These are phyloP conservation scores for Mystacides longicornis DNA, from an alignment of 2,888 invertebrate species.

Conservation along the genomic window DNA sequence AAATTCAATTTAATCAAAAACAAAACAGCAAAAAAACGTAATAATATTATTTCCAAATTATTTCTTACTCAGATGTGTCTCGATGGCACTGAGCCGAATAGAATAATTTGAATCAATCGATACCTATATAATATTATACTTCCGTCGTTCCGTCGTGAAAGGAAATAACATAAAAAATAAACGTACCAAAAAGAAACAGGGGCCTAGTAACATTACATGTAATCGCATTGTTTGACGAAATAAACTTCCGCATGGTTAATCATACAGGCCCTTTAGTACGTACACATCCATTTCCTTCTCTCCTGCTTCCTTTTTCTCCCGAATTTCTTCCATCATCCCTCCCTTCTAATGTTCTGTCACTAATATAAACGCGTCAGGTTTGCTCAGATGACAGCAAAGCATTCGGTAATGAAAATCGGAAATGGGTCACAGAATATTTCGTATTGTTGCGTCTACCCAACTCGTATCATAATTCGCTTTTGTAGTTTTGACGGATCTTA, in stretches of 20 bases:
- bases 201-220: not conserved
- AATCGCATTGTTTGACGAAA: slow-evolving; percentile 2
- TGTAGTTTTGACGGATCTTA: no score
- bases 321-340: not conserved
- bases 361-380: slow-evolving; percentile 26
- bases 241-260: slow-evolving; percentile 12
- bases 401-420: slow-evolving; percentile 27
- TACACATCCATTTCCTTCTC: not conserved
- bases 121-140: no score
- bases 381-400: slow-evolving; percentile 24
- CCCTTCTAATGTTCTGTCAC: slow-evolving; percentile 21
- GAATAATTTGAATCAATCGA: no score
- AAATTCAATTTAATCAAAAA: no score
- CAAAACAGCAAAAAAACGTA: no score
- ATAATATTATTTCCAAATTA: no score
- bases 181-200: not conserved
- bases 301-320: not conserved
- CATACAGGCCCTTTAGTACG: not conserved
- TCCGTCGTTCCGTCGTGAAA: no score
- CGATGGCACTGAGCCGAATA: no score
- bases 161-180: not conserved
- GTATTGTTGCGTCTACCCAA: no score
- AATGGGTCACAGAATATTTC: slow-evolving; percentile 23
- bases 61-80: no score
- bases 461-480: no score